Conservation (phyloP, 1,140 invertebrate genomes). For the Sesamia nonagrioides region DNA sequence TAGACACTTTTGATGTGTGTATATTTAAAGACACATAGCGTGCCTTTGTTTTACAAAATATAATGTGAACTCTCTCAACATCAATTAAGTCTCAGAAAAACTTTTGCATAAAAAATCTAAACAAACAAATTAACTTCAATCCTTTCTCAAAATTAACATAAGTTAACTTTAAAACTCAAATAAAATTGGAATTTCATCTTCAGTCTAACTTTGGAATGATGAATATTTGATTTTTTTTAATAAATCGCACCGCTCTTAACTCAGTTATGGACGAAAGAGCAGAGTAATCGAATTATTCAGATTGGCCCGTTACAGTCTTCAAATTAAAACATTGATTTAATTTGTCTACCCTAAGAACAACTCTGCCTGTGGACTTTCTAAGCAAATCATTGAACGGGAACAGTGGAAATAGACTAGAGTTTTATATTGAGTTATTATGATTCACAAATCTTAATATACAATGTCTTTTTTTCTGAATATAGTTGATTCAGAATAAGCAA, state of each 20-base stretch:
- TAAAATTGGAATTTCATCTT: slow-evolving; percentile 41
- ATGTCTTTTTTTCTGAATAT: no score
- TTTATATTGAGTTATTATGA: no score
- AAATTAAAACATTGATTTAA: slow-evolving; percentile 63
- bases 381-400: slow-evolving; percentile 22
- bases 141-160: slow-evolving; percentile 22
- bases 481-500: no score
- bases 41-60: background rate
- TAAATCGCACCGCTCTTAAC: slow-evolving; percentile 49
- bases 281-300: slow-evolving; percentile 63
- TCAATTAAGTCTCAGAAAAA: background rate
- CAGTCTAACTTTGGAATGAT: slow-evolving; percentile 46
- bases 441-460: no score
- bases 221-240: slow-evolving; percentile 67
- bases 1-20: no score
- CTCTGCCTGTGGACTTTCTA: slow-evolving; percentile 39
- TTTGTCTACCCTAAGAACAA: slow-evolving; percentile 53
- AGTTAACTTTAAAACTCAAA: slow-evolving; percentile 38
- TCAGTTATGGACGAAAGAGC: slow-evolving; percentile 54
- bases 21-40: no score
- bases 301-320: slow-evolving; percentile 58
- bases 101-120: slow-evolving; percentile 22
- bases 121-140: slow-evolving; percentile 35
- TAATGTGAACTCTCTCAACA: background rate
- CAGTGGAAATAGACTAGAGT: background rate